Evolutionary conservation across 2,888 invertebrate species (phyloP).

Genomic region (Tenthredo notha): DNA sequence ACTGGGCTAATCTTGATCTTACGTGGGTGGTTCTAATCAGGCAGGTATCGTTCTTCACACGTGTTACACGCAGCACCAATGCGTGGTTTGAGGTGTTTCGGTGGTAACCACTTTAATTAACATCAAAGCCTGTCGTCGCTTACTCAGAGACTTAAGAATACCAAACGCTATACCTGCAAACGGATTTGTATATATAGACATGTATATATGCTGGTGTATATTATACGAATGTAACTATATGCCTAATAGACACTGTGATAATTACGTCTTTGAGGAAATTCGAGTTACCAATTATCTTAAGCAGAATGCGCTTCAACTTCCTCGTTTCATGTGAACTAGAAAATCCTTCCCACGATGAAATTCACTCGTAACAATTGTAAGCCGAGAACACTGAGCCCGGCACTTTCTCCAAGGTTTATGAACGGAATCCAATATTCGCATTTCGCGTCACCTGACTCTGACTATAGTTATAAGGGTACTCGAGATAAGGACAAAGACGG

Average conservation of each 20-base stretch:
- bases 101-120: slow-evolving; percentile 39
- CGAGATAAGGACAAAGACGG: slow-evolving; percentile 9
- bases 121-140: slow-evolving; percentile 32
- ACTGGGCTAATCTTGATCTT: slow-evolving; percentile 40
- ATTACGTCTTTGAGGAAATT: slow-evolving; percentile 4
- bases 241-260: not conserved
- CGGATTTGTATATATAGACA: not conserved
- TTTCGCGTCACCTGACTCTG: slow-evolving; percentile 22
- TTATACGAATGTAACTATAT: not conserved
- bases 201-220: not conserved
- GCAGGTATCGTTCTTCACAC: slow-evolving; percentile 14
- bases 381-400: not conserved
- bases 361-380: slow-evolving; percentile 37
- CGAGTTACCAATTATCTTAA: not conserved
- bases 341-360: slow-evolving; percentile 20
- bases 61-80: slow-evolving; percentile 29
- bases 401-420: slow-evolving; percentile 12
- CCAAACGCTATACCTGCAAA: slow-evolving; percentile 12
- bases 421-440: slow-evolving; percentile 29
- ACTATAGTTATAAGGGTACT: not conserved
- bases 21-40: slow-evolving; percentile 47
- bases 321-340: not conserved
- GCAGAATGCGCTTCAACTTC: not conserved
- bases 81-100: slow-evolving; percentile 24
- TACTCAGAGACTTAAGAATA: not conserved